Base-by-base conservation (phyloP, 2,113 vertebrate species). In the Cavia porcellus region DNA sequence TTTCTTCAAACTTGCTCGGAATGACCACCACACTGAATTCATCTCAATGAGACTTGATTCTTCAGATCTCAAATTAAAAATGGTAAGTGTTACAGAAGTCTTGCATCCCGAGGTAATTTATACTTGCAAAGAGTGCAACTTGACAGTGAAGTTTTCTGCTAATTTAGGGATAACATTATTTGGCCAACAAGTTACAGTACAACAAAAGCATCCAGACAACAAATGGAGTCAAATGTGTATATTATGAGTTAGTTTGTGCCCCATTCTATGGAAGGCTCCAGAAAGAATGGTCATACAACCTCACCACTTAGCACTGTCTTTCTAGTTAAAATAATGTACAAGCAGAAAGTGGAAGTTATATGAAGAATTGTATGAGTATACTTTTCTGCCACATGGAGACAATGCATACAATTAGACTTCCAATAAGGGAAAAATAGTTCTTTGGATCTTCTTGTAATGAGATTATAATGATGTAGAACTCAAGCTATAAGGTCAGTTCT, bases 31-130 rank as follows among this genome's bases (percentile, higher is more conserved):
- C 30, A 42, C 47, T 28, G 24, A 86, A 89, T 57, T 75, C 32
- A 45, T 66, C 55, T 86, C 35, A 8, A 61, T 55, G 10, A 95
- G 50, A 25, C 42, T 38, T 85, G 45, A 90, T 86, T 82, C 52
- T 96, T 81, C 92, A 85, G 86, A 70, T 90, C 32, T 83, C 59
- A 94, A 66, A 80, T 87, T 94, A 84, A 74, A 95, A 30, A 94
- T 91, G 52, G 12, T 25, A 62, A 90, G 62, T 66, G 30, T 57
- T 64, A 66, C 24, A 64, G 66, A 92, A 94, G 38, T 11, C 74
- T 83, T 84, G 70, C 45, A 95, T n/a, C 32, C 81, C 85, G 61
- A 24, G 28, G 45, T 81, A 72, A 86, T 47, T 89, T 66, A 77
- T 32, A 81, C 87, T 86, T 85, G n/a, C 35, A 90, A 75, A 81